phyloP scores from a whole-genome alignment of 2,888 invertebrate genomes.

The Rhopalosiphum nymphaeae region DNA sequence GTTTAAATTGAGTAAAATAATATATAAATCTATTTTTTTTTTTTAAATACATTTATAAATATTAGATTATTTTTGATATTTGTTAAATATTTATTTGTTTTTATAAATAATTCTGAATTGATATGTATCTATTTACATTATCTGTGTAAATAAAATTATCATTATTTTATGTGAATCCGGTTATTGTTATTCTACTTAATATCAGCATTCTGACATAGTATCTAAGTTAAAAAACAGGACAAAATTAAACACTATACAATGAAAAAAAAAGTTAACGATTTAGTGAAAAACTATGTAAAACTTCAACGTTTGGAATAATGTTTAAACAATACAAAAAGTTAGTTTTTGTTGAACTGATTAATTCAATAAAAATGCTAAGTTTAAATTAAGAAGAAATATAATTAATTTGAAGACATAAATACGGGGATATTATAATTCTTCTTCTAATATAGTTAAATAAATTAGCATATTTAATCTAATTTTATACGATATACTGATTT shows the following conservation, averaged over 20 bases:
- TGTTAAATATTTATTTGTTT: background rate
- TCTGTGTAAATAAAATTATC: background rate
- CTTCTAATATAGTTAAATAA: background rate
- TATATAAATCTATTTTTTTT: background rate
- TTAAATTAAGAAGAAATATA: background rate
- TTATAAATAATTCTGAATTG: background rate
- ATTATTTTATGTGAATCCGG: background rate
- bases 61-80: background rate
- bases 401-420: background rate
- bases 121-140: background rate
- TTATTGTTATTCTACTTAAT: background rate
- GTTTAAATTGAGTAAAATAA: background rate
- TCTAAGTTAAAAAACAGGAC: background rate
- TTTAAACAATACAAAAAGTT: background rate
- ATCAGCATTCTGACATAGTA: background rate
- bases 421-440: background rate
- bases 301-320: background rate
- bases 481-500: conserved; percentile 1
- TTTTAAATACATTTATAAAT: background rate
- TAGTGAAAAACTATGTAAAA: background rate
- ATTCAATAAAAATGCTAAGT: conserved; percentile 4
- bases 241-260: background rate
- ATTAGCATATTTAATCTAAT: background rate
- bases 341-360: conserved; percentile 21
- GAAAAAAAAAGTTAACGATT: background rate